Evolutionary conservation across 23 tunicate species (phyloP).

Genomic region (Halocynthia roretzi): DNA sequence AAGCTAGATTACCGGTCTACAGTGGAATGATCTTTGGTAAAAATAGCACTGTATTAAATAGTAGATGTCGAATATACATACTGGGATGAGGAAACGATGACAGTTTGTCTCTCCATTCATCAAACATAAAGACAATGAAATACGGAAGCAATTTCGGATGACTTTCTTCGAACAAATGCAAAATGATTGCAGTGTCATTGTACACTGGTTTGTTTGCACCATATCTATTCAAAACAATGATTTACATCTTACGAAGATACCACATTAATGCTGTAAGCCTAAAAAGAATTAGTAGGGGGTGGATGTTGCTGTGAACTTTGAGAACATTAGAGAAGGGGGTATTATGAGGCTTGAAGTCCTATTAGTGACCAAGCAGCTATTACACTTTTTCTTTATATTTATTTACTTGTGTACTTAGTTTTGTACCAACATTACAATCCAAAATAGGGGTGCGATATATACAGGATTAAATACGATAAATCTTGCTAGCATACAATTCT

Average conservation of each 20-base stretch:
- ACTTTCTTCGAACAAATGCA: slow-evolving; percentile 40
- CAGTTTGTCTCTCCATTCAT: slow-evolving; percentile 49
- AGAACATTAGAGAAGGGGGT: background rate
- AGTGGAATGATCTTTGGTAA: no score
- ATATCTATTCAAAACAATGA: background rate
- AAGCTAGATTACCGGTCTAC: no score
- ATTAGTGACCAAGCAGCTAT: no score
- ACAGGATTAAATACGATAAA: no score
- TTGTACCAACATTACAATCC: no score
- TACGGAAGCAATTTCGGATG: slow-evolving; percentile 27
- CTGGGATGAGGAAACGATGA: slow-evolving; percentile 12
- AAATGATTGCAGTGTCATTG: slow-evolving; percentile 54
- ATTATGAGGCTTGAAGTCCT: no score
- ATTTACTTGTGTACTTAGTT: no score
- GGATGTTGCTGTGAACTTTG: background rate
- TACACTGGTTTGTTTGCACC: slow-evolving; percentile 2
- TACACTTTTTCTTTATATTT: no score
- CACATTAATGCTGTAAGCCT: background rate
- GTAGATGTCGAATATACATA: background rate
- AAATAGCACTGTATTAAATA: no score
- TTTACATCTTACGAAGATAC: no score
- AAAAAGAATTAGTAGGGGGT: background rate
- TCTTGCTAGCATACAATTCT: no score
- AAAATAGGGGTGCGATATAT: no score
- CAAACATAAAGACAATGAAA: slow-evolving; percentile 35